These are phyloP conservation scores for Phaedon cochleariae DNA, from an alignment of 2,888 invertebrate species.

Conservation along the genomic window DNA sequence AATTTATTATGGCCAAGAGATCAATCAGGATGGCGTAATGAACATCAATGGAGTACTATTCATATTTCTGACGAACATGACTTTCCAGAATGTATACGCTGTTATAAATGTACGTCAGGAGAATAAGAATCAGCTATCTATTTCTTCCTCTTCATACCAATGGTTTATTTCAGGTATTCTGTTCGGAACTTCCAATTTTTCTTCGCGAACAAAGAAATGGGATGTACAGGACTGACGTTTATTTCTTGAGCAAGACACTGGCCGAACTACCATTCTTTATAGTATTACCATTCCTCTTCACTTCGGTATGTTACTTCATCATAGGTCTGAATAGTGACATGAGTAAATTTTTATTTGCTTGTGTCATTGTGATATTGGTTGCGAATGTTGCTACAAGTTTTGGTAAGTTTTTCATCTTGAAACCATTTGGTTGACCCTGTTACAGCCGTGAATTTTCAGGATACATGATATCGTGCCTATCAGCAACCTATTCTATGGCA, in stretches of 20 bases:
- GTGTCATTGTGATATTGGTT: conserved; percentile 80
- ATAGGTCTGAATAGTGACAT: conserved; percentile 81
- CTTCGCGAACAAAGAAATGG: conserved; percentile 88
- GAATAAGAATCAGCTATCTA: not conserved
- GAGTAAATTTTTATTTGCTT: conserved; percentile 76
- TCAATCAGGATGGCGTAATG: conserved; percentile 89
- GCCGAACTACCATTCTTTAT: conserved; percentile 90
- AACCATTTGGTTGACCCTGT: not conserved
- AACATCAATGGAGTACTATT: conserved; percentile 94
- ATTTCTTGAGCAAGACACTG: conserved; percentile 89
- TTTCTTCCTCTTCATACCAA: not conserved
- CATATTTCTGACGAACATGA: conserved; percentile 90
- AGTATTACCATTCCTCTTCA: conserved; percentile 83
- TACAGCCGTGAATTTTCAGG: conserved; percentile 67
- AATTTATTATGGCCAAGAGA: conserved; percentile 83
- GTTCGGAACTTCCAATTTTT: conserved; percentile 88
- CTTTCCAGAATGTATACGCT: conserved; percentile 94
- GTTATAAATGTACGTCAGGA: conserved; percentile 83
- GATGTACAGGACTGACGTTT: conserved; percentile 90
- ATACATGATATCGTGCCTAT: conserved; percentile 89
- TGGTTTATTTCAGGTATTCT: conserved; percentile 77
- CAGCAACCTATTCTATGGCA: conserved; percentile 86
- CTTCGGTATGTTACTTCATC: conserved; percentile 86
- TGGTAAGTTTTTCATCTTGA: conserved; percentile 63
- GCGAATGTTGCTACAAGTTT: conserved; percentile 91